A percentile compares a stretch with the other conserved stretches of the same genome.
These are phyloP conservation scores for Psylliodes chrysocephalus DNA, from an alignment of 2,888 invertebrate species.

Conservation along the genomic window DNA sequence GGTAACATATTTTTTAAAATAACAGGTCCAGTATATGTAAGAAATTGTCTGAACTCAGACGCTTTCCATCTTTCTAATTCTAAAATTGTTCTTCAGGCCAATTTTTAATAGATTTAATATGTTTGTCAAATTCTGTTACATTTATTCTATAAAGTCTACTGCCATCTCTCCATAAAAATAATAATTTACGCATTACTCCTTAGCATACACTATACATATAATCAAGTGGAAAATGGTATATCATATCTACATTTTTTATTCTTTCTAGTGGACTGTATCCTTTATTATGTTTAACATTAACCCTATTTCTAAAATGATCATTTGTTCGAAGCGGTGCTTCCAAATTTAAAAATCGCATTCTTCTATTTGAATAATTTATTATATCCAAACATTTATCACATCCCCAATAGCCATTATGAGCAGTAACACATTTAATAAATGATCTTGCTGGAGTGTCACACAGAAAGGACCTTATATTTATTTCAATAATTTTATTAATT, in stretches of 20 bases:
- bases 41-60: conserved; percentile 33
- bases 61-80: conserved; percentile 33
- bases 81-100: conserved; percentile 32
- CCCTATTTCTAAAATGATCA: conserved; percentile 11
- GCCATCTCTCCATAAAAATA: conserved; percentile 21
- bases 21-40: conserved; percentile 31
- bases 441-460: conserved; percentile 17
- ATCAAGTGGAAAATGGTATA: conserved; percentile 12
- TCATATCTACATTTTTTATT: conserved; percentile 1
- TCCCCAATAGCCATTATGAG: conserved; percentile 7
- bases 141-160: conserved; percentile 15
- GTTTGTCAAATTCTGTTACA: conserved; percentile 7
- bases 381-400: conserved; percentile 11
- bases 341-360: conserved; percentile 9
- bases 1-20: conserved; percentile 30
- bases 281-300: conserved; percentile 11
- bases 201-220: conserved; percentile 24
- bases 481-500: neutral
- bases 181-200: conserved; percentile 21
- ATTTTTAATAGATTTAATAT: neutral
- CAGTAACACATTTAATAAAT: conserved; percentile 7
- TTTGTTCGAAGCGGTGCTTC: conserved; percentile 13
- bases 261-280: neutral
- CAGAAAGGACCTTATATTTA: conserved; percentile 20
- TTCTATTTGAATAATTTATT: conserved; percentile 11